Percentiles rank a stretch among this genome's conserved stretches.
Evolutionary conservation across 2,888 invertebrate species (phyloP).

Genomic region (Synergus umbraculus): DNA sequence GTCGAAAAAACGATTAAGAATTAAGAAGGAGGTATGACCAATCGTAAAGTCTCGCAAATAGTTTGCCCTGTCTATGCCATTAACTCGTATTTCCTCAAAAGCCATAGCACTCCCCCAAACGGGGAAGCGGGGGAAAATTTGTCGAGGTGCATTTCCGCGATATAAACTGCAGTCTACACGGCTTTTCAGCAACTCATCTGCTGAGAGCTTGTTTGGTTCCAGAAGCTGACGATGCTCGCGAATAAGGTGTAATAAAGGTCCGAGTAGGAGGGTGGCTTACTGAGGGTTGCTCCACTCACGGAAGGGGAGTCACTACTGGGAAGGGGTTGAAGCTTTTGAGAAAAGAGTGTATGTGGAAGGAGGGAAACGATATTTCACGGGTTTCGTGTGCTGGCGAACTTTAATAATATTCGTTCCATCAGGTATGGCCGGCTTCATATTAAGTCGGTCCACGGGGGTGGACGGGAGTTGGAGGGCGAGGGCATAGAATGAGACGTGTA

Average conservation of each 20-base stretch:
- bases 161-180: slow-evolving; percentile 18
- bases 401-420: slow-evolving; percentile 78
- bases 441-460: slow-evolving; percentile 49
- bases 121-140: not conserved
- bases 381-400: slow-evolving; percentile 75
- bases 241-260: slow-evolving; percentile 53
- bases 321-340: slow-evolving; percentile 27
- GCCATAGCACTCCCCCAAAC: not conserved
- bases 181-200: slow-evolving; percentile 37
- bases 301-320: not conserved
- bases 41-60: no score
- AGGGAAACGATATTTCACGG: slow-evolving; percentile 73
- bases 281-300: slow-evolving; percentile 18
- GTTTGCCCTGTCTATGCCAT: no score
- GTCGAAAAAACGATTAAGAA: no score
- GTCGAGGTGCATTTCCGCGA: slow-evolving; percentile 5
- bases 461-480: slow-evolving; percentile 43
- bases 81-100: not conserved
- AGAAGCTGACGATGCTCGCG: slow-evolving; percentile 44
- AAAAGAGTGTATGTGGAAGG: slow-evolving; percentile 41
- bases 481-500: slow-evolving; percentile 75
- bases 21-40: no score
- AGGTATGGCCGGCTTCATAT: slow-evolving; percentile 67
- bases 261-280: slow-evolving; percentile 48
- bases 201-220: slow-evolving; percentile 43